Evolutionary conservation across 2,888 invertebrate genomes (phyloP), one percentile per base, ranked within the genome.

Genomic region (Drosophila tanythrix): DNA sequence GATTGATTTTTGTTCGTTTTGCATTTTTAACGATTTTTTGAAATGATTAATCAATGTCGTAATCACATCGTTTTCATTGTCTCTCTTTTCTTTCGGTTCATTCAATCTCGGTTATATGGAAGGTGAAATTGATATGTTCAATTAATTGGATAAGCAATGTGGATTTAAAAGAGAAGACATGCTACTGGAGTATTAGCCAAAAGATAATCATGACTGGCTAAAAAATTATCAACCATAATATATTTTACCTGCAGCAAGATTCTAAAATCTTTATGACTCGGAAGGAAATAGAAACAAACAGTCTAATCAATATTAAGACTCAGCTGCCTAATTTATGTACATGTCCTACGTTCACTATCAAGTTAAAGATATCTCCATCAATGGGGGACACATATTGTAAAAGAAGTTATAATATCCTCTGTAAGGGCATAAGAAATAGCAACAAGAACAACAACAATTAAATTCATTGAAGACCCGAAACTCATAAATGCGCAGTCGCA

Each of bases 401-500:
- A 10, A 15, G 7, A 31, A 43, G 18, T 33, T 21, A 10, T 7
- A 57, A 31, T 43, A 11, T 6, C 18, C 3, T 43, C 15, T 21
- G 43, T 21, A 31, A 36, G 40, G 48, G 38, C 55, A 55, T 55
- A 21, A n/a, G 18, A 18, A 27, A 25, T 10, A 35, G 31, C 62
- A 76, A 15, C 72, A 65, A n/a, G 1, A 38, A n/a, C 21, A 57
- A 56, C n/a, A 67, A 35, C 35, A 38, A 60, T 15, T 40, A 50
- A 5, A 59, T 11, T 29, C 38, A 56, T 55, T 53, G 57, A 67
- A 53, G 48, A 40, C 33, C 25, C 31, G n/a, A 69, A 52, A 38
- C 76, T 84, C 80, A 87, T 87, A 87, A 85, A 81, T 85, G 84
- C 88, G 79, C 88, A 81, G 88, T 74, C 84, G 82, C 83, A 80